Base-by-base conservation (phyloP, 2,888 invertebrate genomes). In the Drosophila kokeensis region DNA sequence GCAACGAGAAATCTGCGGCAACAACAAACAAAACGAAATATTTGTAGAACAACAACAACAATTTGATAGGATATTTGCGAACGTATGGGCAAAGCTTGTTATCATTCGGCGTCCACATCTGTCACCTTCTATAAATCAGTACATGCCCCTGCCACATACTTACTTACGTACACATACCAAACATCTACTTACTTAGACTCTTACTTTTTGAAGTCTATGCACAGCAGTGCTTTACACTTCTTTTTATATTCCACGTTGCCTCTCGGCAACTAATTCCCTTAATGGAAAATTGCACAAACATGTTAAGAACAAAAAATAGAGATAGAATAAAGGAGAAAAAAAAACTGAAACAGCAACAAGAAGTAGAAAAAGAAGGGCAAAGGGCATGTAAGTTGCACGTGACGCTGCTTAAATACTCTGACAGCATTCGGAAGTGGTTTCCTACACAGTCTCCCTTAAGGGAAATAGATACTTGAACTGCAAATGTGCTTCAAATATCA, bases 71-170 rank as follows among this genome's bases (percentile, higher is more conserved):
- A 67, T 66, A 45, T 73, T 66, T 61, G 24, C n/a, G 38, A 38
- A 29, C 40, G 34, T 11, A 15, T 48, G 27, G 66, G 64, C 59
- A 73, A 84, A 76, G 73, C 90, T 86, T 86, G 87, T 87, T 87
- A 90, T 87, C 87, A 88, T 86, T 83, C 73, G 80, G 83, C 80
- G 83, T 77, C 83, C 87, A 83, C 90, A 88, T 82, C 87, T 89
- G 87, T 89, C 87, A 90, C 89, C 82, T 90, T 82, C 84, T 89
- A 88, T 88, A 88, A 90, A 88, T 88, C 90, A 87, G 82, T 73
- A 73, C 61, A 72, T 68, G 63, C 53, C 53, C 55, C 48, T n/a
- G 10, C 60, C 38, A 66, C 52, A 45, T 29, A 57, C 73, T 48
- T 57, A 55, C 34, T 34, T 18, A 38, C 38, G 18, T 8, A 38